Conservation (phyloP, 2,888 invertebrate species). For the Folsomia manolachei region DNA sequence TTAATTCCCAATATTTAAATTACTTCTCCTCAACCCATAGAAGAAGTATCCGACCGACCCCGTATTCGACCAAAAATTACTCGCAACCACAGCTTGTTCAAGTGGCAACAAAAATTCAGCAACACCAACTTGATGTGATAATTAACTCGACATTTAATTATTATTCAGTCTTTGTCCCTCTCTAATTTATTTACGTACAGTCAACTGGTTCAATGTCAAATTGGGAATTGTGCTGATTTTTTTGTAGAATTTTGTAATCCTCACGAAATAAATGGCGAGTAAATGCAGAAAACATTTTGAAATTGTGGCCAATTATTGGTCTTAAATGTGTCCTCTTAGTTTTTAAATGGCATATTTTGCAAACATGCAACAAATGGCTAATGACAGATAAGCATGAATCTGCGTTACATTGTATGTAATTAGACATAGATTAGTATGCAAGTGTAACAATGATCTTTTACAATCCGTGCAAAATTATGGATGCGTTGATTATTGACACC, state of each 20-base stretch:
- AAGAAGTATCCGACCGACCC: not conserved
- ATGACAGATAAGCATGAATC: not conserved
- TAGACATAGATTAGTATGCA: not conserved
- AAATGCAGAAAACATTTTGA: not conserved
- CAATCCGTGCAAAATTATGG: not conserved
- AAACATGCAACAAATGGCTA: not conserved
- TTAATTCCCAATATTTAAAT: not conserved
- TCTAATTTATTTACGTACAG: not conserved
- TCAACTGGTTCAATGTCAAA: not conserved
- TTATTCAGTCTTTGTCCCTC: not conserved
- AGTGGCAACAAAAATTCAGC: not conserved
- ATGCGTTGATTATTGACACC: not conserved
- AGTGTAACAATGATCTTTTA: not conserved
- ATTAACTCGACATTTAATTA: constrained; percentile 5
- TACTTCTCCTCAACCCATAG: not conserved
- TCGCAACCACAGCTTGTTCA: not conserved
- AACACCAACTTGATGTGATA: not conserved
- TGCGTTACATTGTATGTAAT: not conserved
- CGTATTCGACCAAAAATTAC: not conserved
- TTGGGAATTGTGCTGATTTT: not conserved
- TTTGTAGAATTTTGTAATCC: constrained; percentile 1
- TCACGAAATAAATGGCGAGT: not conserved
- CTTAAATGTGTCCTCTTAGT: not conserved
- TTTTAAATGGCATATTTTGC: not conserved
- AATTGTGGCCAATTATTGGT: not conserved